These are phyloP conservation scores for Geotrypetes seraphini DNA, from an alignment of 2,797 vertebrate genomes.

Conservation along the genomic window DNA sequence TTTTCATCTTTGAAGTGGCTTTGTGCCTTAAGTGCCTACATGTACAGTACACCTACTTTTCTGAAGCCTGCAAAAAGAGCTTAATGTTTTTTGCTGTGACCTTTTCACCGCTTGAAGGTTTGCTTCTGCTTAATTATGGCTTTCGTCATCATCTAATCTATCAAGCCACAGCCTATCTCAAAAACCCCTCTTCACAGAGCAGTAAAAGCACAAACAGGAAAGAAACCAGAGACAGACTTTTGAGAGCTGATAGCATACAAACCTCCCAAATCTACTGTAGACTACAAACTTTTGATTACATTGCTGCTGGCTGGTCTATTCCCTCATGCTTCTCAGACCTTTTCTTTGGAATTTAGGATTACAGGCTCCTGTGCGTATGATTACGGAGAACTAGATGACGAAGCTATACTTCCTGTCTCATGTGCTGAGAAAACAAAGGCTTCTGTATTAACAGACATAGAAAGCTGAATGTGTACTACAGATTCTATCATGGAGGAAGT, in stretches of 20 bases:
- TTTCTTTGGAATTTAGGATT: conserved; percentile 1
- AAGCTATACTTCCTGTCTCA: neutral
- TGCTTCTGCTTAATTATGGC: neutral
- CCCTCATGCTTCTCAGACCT: conserved; percentile 8
- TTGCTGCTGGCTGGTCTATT: conserved; percentile 2
- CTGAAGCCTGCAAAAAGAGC: neutral
- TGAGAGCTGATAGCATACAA: neutral
- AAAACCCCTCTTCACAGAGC: neutral
- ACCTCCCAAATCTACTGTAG: neutral
- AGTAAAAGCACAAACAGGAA: conserved; percentile 18
- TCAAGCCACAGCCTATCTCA: neutral
- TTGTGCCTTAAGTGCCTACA: neutral
- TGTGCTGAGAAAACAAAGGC: neutral
- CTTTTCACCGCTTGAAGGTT: neutral
- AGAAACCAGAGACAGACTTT: conserved; percentile 7
- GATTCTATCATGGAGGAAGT: neutral
- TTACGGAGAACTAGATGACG: conserved; percentile 9
- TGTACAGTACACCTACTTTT: neutral
- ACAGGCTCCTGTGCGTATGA: conserved; percentile 1
- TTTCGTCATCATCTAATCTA: neutral
- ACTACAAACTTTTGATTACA: conserved; percentile 9
- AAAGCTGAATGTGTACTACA: neutral
- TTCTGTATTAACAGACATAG: neutral
- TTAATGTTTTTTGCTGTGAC: conserved; percentile 1
- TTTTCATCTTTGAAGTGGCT: neutral